phyloP scores from a whole-genome alignment of 2,888 invertebrate genomes.

The Rapana venosa region DNA sequence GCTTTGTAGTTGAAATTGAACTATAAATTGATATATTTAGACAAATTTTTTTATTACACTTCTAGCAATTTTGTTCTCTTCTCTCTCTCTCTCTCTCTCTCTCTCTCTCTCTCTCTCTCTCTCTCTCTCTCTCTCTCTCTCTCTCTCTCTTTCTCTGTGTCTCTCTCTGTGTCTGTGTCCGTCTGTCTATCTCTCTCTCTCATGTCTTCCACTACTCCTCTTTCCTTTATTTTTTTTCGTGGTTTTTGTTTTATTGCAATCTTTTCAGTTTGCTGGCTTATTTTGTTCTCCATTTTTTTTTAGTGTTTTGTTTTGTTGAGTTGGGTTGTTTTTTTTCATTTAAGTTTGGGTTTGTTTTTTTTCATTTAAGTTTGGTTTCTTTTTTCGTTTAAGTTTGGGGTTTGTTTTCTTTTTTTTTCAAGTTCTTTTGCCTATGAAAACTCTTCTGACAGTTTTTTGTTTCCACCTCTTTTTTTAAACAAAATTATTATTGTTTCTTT shows the following conservation, averaged over 20 bases:
- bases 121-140: conserved; percentile 36
- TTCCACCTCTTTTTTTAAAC: not conserved
- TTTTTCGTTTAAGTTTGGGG: not conserved
- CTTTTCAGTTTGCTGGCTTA: not conserved
- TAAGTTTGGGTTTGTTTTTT: not conserved
- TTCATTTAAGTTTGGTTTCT: not conserved
- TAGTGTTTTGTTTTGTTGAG: not conserved
- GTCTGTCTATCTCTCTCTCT: not conserved
- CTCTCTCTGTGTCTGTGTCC: not conserved
- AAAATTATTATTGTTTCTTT: not conserved
- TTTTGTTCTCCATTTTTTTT: not conserved
- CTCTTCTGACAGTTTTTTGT: not conserved
- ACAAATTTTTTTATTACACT: not conserved
- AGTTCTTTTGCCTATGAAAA: not conserved
- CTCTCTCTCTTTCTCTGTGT: conserved; percentile 27
- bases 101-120: conserved; percentile 26
- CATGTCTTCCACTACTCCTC: not conserved
- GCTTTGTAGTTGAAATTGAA: not conserved
- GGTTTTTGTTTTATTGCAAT: not conserved
- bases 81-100: conserved; percentile 31
- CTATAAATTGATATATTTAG: not conserved
- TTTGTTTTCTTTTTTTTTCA: not conserved
- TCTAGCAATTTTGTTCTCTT: not conserved
- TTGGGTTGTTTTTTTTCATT: not conserved
- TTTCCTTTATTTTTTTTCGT: not conserved